Conservation (phyloP, 2,797 vertebrate species). For the Tenualosa ilisha region DNA sequence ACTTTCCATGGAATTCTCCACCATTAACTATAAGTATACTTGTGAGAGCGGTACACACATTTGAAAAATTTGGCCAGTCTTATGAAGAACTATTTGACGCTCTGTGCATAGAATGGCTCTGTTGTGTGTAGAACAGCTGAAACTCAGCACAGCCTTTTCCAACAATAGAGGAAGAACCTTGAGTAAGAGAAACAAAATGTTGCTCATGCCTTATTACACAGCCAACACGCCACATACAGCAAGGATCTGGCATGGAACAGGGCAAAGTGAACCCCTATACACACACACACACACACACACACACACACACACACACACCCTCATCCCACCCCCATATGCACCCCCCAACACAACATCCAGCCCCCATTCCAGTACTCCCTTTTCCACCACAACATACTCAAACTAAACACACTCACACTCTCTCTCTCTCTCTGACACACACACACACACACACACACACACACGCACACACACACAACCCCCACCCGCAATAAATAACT, state of each 20-base stretch:
- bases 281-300: background rate
- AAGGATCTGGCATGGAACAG: no score
- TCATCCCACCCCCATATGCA: background rate
- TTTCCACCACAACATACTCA: background rate
- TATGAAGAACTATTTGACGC: no score
- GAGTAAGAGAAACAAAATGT: no score
- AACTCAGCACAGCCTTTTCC: background rate
- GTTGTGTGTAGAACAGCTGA: background rate
- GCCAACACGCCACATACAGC: no score
- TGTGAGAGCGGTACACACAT: no score
- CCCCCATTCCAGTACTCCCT: background rate
- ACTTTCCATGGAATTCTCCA: no score
- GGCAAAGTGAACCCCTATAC: background rate
- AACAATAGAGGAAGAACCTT: no score
- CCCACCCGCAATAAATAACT: slow-evolving; percentile 7
- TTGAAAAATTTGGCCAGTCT: no score
- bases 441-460: background rate
- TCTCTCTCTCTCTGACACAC: background rate
- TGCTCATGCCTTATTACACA: no score
- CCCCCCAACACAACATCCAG: background rate
- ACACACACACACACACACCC: background rate
- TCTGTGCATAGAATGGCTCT: no score
- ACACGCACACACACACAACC: background rate
- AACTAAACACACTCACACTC: background rate
- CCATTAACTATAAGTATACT: no score